Evolutionary conservation across 2,113 vertebrate genomes (phyloP), one percentile per base, ranked within the genome.

Genomic region (Calonectris borealis): DNA sequence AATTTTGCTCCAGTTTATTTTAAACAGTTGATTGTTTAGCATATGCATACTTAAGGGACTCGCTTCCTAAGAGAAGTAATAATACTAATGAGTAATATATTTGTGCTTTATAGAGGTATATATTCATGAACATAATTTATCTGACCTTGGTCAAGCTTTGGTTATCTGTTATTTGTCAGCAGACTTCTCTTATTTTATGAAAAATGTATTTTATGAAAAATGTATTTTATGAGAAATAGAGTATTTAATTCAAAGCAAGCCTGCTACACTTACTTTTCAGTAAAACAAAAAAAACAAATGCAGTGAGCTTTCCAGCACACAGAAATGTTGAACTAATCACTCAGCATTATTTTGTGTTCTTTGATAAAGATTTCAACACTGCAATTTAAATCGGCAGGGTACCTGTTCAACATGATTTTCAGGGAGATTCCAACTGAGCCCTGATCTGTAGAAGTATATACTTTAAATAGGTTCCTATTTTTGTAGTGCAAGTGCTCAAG

Each of bases 381-480:
- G 40, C 58, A 83, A 73, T 94, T 89, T 86, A 82, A 89, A 87
- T 89, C 91, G 77, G 70, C 75, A 76, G 78, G 94, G 29, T 94
- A 79, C 58, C 58, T 48, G 42, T 91, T 92, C 58, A 69, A 32
- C 25, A 31, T 40, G 48, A 83, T 94, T 95, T 94, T 95, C 73
- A 83, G 38, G 57, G 58, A 55, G 58, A 85, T 83, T 91, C 84
- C 54, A 60, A 15, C 87, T 42, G 91, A 93, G 86, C 18, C 58
- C 29, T 73, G 81, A 70, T 76, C 54, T 87, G 36, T 87, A 44
- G 66, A 95, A 87, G 46, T 16, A 42, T 70, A 55, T 46, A 25
- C 32, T 94, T 87, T 25, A 49, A 68, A 81, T 86, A 58, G 22
- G 5, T 66, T 89, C 60, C 42, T 69, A 68, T 93, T 91, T 94